Evolutionary conservation across 2,888 invertebrate species (phyloP).

Genomic region (Eristalis pertinax): DNA sequence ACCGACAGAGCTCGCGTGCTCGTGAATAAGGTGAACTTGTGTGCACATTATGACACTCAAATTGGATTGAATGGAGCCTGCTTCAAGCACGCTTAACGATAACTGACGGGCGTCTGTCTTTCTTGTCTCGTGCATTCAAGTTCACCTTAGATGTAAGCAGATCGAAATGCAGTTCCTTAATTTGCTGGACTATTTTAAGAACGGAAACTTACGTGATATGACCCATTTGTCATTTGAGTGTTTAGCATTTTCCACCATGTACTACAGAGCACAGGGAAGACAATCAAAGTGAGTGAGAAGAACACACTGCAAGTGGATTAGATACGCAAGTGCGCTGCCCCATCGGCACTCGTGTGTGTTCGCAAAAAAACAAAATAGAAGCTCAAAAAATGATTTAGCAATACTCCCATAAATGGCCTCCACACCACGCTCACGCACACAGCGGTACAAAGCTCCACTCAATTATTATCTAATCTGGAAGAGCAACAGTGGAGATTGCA

Average conservation of each 20-base stretch:
- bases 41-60: slow-evolving; percentile 59
- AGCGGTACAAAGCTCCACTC: slow-evolving; percentile 8
- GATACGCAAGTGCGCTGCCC: neutral
- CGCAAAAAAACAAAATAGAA: slow-evolving; percentile 17
- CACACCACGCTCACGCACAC: neutral
- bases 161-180: slow-evolving; percentile 51
- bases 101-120: neutral
- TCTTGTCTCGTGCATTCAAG: slow-evolving; percentile 40
- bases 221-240: neutral
- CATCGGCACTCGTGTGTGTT: slow-evolving; percentile 7
- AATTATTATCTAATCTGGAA: slow-evolving; percentile 62
- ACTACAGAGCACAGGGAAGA: neutral
- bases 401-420: slow-evolving; percentile 35
- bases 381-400: slow-evolving; percentile 30
- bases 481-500: slow-evolving; percentile 42
- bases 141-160: slow-evolving; percentile 24
- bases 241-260: slow-evolving; percentile 14
- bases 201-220: slow-evolving; percentile 20
- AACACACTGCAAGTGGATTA: slow-evolving; percentile 8
- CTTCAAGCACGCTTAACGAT: slow-evolving; percentile 7
- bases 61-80: slow-evolving; percentile 37
- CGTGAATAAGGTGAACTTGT: slow-evolving; percentile 67
- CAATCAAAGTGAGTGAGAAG: slow-evolving; percentile 13
- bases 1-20: slow-evolving; percentile 42
- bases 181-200: neutral